A percentile compares a stretch with the other conserved stretches of the same genome.
phyloP scores from a whole-genome alignment of 2,888 invertebrate genomes.

The Argynnis bischoffii region DNA sequence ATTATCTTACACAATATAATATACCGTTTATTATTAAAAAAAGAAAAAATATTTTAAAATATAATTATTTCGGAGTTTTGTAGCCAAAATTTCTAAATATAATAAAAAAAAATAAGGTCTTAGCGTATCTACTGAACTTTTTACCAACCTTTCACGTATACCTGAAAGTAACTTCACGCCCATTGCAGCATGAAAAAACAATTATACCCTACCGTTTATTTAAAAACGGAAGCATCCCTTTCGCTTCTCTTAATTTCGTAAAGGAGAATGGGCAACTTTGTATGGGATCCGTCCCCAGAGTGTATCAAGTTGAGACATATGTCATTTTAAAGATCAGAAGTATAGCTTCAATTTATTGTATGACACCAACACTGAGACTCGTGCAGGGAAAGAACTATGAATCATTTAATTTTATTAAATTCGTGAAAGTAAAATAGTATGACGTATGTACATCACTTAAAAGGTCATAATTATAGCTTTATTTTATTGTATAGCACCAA shows the following conservation, averaged over 20 bases:
- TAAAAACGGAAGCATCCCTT: slow-evolving; percentile 14
- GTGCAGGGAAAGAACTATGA: no score
- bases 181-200: slow-evolving; percentile 10
- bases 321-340: no score
- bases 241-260: background rate
- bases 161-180: slow-evolving; percentile 6
- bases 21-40: background rate
- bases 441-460: no score
- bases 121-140: background rate
- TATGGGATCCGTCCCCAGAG: no score
- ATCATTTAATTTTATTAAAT: no score
- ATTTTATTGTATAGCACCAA: no score
- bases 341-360: no score
- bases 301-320: no score
- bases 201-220: slow-evolving; percentile 4
- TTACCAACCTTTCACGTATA: background rate
- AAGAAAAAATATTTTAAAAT: background rate
- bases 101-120: slow-evolving; percentile 1
- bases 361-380: no score
- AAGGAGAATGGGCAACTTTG: no score
- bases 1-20: background rate
- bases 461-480: no score
- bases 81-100: slow-evolving; percentile 7
- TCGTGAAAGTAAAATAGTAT: no score
- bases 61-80: background rate